Conservation (phyloP, 2,113 vertebrate species). For the Callospermophilus lateralis region DNA sequence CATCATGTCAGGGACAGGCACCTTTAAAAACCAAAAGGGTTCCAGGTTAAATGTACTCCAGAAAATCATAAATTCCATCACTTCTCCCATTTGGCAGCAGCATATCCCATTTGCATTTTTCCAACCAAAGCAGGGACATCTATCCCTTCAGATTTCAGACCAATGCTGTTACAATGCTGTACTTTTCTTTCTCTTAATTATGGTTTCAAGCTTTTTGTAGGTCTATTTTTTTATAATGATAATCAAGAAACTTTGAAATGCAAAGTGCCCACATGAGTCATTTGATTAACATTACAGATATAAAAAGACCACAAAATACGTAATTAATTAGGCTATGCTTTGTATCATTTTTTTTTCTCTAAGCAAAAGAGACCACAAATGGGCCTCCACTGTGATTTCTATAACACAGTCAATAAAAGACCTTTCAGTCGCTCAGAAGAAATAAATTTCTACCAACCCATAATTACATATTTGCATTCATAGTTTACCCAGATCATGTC, state of each 20-base stretch:
- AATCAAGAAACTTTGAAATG: conserved; percentile 18
- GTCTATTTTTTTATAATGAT: background rate
- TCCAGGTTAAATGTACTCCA: background rate
- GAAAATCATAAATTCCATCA: background rate
- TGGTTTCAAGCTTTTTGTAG: background rate
- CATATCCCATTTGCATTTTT: background rate
- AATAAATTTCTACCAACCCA: background rate
- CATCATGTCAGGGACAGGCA: conserved; percentile 96
- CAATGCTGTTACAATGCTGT: background rate
- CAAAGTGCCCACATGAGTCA: background rate
- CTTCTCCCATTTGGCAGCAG: background rate
- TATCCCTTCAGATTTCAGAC: background rate
- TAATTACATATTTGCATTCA: conserved; percentile 2
- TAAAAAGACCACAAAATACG: background rate
- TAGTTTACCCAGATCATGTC: background rate
- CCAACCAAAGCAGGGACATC: background rate
- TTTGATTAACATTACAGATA: background rate
- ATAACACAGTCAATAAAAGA: background rate
- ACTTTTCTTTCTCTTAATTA: background rate
- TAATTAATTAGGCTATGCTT: background rate
- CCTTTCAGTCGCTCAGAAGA: background rate
- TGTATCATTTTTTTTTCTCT: background rate
- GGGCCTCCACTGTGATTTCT: background rate
- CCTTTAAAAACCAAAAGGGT: conserved; percentile 88
- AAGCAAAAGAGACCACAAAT: conserved; percentile 30